Evolutionary conservation across 2,888 invertebrate species (phyloP), one percentile per base, ranked within the genome.

Genomic region (Panopea generosa): DNA sequence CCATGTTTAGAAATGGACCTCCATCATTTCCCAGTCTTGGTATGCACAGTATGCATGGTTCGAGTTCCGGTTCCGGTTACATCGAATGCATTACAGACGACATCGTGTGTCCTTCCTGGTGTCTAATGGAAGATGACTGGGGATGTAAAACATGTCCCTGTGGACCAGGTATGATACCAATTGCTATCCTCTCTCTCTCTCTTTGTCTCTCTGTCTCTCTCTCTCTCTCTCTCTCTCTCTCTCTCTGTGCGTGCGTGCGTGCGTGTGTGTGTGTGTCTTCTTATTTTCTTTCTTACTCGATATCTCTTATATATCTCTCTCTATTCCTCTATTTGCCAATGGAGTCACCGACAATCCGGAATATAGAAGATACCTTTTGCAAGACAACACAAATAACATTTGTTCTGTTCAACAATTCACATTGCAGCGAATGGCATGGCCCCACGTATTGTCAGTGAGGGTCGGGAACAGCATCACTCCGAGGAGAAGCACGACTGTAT

Each of bases 111-210:
- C 77, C 77, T 2, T 26, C 67, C 1, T 77, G 56, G 33, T 77
- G 77, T 43, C 45, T 77, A 14, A 77, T 77, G 77, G 77, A 71
- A 40, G 77, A 77, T 52, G 77, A 77, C 24, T 77, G 77, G 77
- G 77, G 77, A n/a, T 77, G 77, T 59, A 77, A 77, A 29, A 45
- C 56, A 16, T 77, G 77, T 27, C 77, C 77, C 1, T 77, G 77
- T 63, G 77, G 67, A 1, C 71, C 71, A 26, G 77, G 71, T 71
- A 52, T 22, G 70, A 20, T 20, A 43, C 18, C 16, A 0, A n/a
- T 55, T 55, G 9, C 40, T 16, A 16, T n/a, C 3, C 24, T 55
- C n/a, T 27, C 4, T 26, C n/a, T 27, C n/a, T n/a, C n/a, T n/a
- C n/a, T n/a, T n/a, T n/a, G n/a, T n/a, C n/a, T n/a, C n/a, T n/a